Base-by-base conservation (phyloP, 1,140 invertebrate species). In the Euura lappo region DNA sequence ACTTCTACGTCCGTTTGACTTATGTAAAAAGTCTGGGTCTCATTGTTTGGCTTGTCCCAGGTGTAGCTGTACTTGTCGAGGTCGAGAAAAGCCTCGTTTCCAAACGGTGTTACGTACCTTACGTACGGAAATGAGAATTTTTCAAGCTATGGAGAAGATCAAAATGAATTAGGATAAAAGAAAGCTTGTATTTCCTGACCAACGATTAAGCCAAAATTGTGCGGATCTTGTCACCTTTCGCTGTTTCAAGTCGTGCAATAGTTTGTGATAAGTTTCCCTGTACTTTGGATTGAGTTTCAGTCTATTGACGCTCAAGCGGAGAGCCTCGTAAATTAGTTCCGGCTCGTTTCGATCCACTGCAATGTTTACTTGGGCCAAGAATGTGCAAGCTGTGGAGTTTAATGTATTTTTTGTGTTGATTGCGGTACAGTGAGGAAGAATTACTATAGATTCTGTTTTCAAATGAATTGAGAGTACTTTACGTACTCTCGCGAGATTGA, bases 61-160 rank as follows among this genome's bases (percentile, higher is more conserved):
- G 80, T 79, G n/a, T 85, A 87, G 68, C 42, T 76, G 60, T 77
- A 75, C 11, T 79, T 79, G 51, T 81, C 60, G 3, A 88, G 76
- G 74, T 89, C 82, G 1, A 89, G 76, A 72, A 83, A 88, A 44
- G 84, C 79, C 73, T 82, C 78, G 45, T 81, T 83, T n/a, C 82
- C 76, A 51, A 77, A 65, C 6, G 77, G 72, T 2, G 84, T 86
- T 8, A 79, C 72, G 64, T 84, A 84, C 3, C 69, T 70, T 42
- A 89, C 74, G 72, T 81, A 82, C 4, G 83, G 77, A 66, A 80
- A 80, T n/a, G 11, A 66, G 43, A 82, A 79, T 4, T 79, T 81
- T 71, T 79, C 28, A 67, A 71, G 44, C 81, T 85, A 67, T 72
- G 81, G 77, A 45, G 66, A 69, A 69, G 28, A 28, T 13, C 10